A percentile compares a stretch with the other conserved stretches of the same genome.
These are phyloP conservation scores for Lepidochrysops patricia DNA, from an alignment of 2,888 invertebrate genomes.

Conservation along the genomic window DNA sequence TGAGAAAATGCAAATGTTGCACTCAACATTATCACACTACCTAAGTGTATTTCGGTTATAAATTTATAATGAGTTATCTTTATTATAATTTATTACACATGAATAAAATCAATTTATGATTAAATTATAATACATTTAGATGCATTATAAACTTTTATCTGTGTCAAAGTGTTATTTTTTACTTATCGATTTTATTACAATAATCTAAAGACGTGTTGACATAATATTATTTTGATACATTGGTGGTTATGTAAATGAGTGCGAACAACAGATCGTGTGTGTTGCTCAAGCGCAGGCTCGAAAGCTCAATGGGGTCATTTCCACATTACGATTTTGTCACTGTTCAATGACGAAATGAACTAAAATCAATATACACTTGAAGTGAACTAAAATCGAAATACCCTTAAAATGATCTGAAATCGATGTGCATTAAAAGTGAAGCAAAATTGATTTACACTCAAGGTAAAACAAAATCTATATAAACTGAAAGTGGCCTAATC, in stretches of 20 bases:
- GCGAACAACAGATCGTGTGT: slow-evolving; percentile 18
- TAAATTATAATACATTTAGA: too few relatives aligned
- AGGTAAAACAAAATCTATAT: too few relatives aligned
- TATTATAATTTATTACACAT: background rate
- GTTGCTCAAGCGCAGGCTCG: slow-evolving; percentile 30
- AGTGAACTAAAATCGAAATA: too few relatives aligned
- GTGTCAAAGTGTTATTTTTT: too few relatives aligned
- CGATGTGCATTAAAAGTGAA: too few relatives aligned
- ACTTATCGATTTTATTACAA: background rate
- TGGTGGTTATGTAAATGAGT: slow-evolving; percentile 3
- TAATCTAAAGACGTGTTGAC: background rate
- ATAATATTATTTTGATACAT: background rate
- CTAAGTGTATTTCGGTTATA: too few relatives aligned
- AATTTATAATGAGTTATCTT: too few relatives aligned
- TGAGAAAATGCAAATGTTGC: background rate
- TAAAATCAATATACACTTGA: background rate
- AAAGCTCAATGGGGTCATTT: slow-evolving; percentile 31
- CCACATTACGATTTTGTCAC: slow-evolving; percentile 19
- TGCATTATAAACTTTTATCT: too few relatives aligned
- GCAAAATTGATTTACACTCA: too few relatives aligned
- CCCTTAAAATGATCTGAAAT: too few relatives aligned
- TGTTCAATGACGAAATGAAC: background rate
- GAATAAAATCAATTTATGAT: background rate
- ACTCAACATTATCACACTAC: slow-evolving; percentile 1
- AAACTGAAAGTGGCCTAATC: too few relatives aligned